These are phyloP conservation scores for Dichetophora obliterata DNA, from an alignment of 2,888 invertebrate species.

Conservation along the genomic window DNA sequence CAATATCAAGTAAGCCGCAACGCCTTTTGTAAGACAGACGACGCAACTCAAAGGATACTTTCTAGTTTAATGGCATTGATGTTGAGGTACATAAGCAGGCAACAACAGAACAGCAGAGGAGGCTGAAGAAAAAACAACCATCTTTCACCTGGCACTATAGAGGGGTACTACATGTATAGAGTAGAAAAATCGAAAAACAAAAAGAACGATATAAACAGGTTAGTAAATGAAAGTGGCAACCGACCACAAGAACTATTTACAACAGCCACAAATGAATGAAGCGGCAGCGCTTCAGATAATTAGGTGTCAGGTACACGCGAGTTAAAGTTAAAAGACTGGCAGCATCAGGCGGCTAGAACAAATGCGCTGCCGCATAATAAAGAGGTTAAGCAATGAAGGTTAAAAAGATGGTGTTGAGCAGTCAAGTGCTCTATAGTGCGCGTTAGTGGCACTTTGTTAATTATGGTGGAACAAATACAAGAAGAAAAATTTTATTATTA, in stretches of 20 bases:
- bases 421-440: neutral
- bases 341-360: neutral
- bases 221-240: neutral
- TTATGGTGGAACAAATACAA: too few relatives aligned
- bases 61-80: neutral
- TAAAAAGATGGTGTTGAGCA: neutral
- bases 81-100: too few relatives aligned
- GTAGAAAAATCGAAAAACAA: neutral
- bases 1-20: conserved; percentile 27
- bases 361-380: neutral
- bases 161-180: neutral
- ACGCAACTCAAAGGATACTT: conserved; percentile 14
- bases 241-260: neutral
- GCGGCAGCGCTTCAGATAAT: conserved; percentile 7
- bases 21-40: neutral
- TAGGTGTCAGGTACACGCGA: conserved; percentile 31
- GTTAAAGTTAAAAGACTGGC: too few relatives aligned
- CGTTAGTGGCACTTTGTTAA: too few relatives aligned
- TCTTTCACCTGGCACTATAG: neutral
- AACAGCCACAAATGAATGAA: conserved; percentile 3
- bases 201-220: neutral
- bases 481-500: too few relatives aligned
- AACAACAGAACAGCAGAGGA: neutral
- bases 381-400: neutral
- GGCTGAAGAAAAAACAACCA: neutral